Percentiles rank a stretch among this genome's conserved stretches.
Evolutionary conservation across 2,113 vertebrate genomes (phyloP).

Genomic region (human (Homo sapiens)): DNA sequence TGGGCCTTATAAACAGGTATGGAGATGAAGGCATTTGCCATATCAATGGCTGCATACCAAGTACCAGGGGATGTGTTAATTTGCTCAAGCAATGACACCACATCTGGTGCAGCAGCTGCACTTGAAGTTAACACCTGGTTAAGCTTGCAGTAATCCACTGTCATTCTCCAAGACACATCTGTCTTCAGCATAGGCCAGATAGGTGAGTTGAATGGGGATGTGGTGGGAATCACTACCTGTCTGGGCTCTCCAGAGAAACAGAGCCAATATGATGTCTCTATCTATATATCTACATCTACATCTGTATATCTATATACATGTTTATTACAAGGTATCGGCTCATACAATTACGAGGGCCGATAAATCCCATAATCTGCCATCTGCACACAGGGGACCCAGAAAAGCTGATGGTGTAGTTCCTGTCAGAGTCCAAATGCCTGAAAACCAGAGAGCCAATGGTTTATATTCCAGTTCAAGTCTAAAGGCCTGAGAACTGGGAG

Average conservation of each 20-base stretch:
- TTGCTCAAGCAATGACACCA: neutral
- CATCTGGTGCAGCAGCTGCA: neutral
- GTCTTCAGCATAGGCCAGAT: neutral
- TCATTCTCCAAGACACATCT: neutral
- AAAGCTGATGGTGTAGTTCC: no score
- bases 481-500: neutral
- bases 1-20: neutral
- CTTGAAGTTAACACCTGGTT: neutral
- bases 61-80: neutral
- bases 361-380: neutral
- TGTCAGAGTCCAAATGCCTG: neutral
- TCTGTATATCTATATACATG: neutral
- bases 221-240: neutral
- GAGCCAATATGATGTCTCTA: neutral
- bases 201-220: neutral
- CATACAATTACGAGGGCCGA: neutral
- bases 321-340: neutral
- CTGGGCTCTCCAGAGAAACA: neutral
- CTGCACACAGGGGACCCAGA: neutral
- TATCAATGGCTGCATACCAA: neutral
- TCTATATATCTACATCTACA: neutral
- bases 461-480: neutral
- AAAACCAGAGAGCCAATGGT: neutral
- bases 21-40: neutral
- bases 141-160: neutral